These are phyloP conservation scores for Ispidina lecontei DNA, from an alignment of 2,797 vertebrate genomes.

Conservation along the genomic window DNA sequence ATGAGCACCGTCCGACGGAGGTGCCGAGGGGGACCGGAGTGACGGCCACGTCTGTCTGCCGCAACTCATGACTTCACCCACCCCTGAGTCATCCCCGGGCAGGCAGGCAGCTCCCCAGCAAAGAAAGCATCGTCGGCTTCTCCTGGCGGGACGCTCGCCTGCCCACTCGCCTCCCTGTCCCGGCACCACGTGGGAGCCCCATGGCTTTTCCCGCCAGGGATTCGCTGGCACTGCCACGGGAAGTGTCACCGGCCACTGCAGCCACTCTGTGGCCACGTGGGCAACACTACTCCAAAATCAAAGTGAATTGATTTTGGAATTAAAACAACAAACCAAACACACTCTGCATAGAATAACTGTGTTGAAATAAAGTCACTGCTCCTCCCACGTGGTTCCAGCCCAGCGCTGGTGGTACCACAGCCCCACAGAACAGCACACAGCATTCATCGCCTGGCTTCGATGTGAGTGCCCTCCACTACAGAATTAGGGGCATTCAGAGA, in stretches of 20 bases:
- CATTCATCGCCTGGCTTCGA: accelerated
- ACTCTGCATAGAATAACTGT: accelerated
- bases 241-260: accelerated
- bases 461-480: background rate
- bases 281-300: background rate
- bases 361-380: background rate
- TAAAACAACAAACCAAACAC: background rate
- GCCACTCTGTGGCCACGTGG: background rate
- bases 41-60: background rate
- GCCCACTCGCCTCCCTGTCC: background rate
- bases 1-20: background rate
- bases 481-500: background rate
- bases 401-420: background rate
- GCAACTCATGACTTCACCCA: conserved; percentile 9
- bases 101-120: background rate
- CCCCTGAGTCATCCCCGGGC: conserved; percentile 15
- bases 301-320: background rate
- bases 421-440: accelerated
- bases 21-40: background rate
- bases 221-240: accelerated
- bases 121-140: accelerated
- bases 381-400: background rate
- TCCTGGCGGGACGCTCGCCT: accelerated
- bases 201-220: accelerated
- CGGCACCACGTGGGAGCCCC: accelerated